Evolutionary conservation across 1,140 invertebrate genomes (phyloP), one percentile per base, ranked within the genome.

Genomic region (Neodiprion pinetum): DNA sequence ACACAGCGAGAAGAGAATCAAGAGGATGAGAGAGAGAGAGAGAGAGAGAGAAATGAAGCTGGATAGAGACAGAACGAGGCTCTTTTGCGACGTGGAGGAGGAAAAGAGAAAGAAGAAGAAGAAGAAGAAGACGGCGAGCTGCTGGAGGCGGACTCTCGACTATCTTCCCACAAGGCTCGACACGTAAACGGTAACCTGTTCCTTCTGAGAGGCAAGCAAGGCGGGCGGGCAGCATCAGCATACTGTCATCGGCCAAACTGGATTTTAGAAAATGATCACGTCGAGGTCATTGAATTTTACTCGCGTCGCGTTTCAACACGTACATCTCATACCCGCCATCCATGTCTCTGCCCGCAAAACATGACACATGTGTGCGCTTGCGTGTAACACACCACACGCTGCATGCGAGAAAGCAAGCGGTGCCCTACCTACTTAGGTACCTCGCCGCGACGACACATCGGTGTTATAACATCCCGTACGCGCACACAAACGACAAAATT

Each of bases 91-190:
- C 11, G 11, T 61, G 11, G 53, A 61, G n/a, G 53, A 61, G 53
- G 53, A 61, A 61, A 17, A 17, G n/a, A 17, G 4, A 9, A 61
- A 17, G n/a, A 61, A 61, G 53, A 61, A 11, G 28, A 40, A 40
- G 28, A 40, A 40, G 28, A 17, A 14, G n/a, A 61, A 61, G 53
- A 61, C 5, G 53, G 53, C 53, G 53, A 61, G 11, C 53, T 9
- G 53, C 53, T 61, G 53, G 53, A 61, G 53, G 53, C 53, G 53
- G 53, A 61, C 53, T 12, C 53, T 61, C 53, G 53, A 17, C 53
- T 61, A 61, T 61, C 53, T 61, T 61, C 53, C 53, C 53, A 61
- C 53, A 61, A 61, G 53, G 53, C 53, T 61, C 53, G 53, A 61
- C 53, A 61, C 53, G 53, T 9, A 61, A 61, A 61, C 53, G 53